These are phyloP conservation scores for Otocyon megalotis DNA, from an alignment of 2,113 vertebrate species.

Conservation along the genomic window DNA sequence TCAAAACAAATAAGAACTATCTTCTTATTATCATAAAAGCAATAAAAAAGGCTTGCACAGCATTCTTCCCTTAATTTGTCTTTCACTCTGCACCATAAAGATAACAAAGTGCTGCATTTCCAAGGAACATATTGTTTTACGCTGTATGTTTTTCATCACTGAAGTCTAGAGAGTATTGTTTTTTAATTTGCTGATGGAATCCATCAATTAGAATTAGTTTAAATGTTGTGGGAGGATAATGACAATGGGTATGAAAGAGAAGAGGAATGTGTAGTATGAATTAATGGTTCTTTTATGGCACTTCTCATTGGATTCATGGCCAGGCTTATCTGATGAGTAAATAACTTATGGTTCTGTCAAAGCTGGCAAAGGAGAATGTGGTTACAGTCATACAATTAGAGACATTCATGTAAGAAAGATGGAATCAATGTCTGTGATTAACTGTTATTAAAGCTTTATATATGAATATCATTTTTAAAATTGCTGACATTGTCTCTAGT, in stretches of 20 bases:
- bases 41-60: constrained; percentile 86
- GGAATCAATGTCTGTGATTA: constrained; percentile 70
- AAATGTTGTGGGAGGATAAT: constrained; percentile 79
- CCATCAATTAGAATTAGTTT: constrained; percentile 85
- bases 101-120: constrained; percentile 86
- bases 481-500: not conserved
- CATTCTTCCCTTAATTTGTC: constrained; percentile 87
- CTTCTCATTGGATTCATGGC: constrained; percentile 66
- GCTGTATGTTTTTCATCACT: constrained; percentile 83
- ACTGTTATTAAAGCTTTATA: constrained; percentile 66
- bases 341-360: constrained; percentile 69
- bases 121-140: constrained; percentile 82
- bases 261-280: constrained; percentile 72
- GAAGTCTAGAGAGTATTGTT: constrained; percentile 80
- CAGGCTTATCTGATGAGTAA: constrained; percentile 71
- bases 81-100: constrained; percentile 88
- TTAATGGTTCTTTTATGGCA: constrained; percentile 82
- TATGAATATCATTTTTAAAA: not conserved
- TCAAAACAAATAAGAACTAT: constrained; percentile 86
- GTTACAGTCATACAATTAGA: constrained; percentile 77
- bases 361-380: constrained; percentile 67
- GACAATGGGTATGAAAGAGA: constrained; percentile 69
- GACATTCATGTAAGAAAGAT: constrained; percentile 64
- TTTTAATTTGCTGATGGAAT: constrained; percentile 87
- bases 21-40: constrained; percentile 88